A percentile compares a stretch with the other conserved stretches of the same genome.
phyloP scores from a whole-genome alignment of 2,797 vertebrate genomes.

The Sandelia bainsii region DNA sequence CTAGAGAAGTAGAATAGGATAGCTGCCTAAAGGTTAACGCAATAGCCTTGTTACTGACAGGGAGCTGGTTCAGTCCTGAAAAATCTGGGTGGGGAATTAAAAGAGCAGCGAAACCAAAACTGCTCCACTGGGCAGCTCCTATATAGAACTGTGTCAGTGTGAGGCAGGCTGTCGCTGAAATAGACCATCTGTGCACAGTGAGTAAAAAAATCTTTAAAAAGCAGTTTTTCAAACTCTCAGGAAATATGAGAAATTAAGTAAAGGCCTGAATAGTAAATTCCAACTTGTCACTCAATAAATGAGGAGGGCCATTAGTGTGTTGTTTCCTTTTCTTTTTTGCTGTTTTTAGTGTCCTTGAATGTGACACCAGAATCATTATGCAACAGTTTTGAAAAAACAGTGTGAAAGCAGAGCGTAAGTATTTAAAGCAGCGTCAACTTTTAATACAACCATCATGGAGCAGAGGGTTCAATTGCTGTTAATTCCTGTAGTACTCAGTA shows the following conservation, averaged over 20 bases:
- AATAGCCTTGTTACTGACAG: neutral
- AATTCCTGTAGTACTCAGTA: neutral
- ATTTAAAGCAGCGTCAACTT: neutral
- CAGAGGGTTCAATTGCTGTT: neutral
- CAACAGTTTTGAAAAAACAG: slow-evolving; percentile 22
- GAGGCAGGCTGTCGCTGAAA: neutral
- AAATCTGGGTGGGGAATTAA: neutral
- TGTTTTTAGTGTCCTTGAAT: slow-evolving; percentile 19
- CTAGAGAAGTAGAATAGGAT: neutral
- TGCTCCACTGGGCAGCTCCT: neutral
- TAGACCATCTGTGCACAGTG: neutral
- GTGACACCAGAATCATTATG: slow-evolving; percentile 30
- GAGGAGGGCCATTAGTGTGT: slow-evolving; percentile 18
- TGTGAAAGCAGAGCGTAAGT: neutral
- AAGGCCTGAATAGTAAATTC: slow-evolving; percentile 7
- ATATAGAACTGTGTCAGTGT: slow-evolving; percentile 1
- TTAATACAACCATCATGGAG: neutral
- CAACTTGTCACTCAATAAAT: neutral
- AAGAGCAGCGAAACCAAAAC: slow-evolving; percentile 7
- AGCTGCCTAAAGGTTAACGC: neutral
- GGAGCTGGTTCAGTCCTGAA: neutral
- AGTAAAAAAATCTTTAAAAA: slow-evolving; percentile 5
- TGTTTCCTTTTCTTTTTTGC: neutral
- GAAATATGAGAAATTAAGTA: slow-evolving; percentile 23
- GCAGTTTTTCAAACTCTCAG: slow-evolving; percentile 9